Evolutionary conservation across 2,888 invertebrate species (phyloP), one percentile per base, ranked within the genome.

Genomic region (Salticus scenicus): DNA sequence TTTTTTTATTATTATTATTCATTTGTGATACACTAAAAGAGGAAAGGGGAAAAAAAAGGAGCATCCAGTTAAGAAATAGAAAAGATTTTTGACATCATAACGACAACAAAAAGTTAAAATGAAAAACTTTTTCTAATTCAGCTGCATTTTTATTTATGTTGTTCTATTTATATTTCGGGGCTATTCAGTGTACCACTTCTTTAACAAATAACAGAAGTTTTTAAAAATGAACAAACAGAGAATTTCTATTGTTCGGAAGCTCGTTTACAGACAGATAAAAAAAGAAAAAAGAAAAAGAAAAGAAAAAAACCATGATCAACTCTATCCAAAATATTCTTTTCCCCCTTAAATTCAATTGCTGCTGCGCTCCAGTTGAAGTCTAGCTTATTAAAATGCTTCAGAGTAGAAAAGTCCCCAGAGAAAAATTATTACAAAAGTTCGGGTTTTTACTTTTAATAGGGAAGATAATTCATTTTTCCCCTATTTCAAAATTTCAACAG

Each of bases 281-380:
- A 76, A 24, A 47, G 31, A n/a, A 64, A 37, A 33, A 73, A 24
- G 47, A 20, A 64, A 20, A 5, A 28, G 33, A 31, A 28, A 57
- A 63, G 73, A 63, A 63, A 75, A 75, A 67, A 75, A 71, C 75
- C 70, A 82, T 41, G 64, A 82, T 71, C 71, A 82, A 82, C 71
- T 75, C 67, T 66, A 42, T 71, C 75, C 41, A 37, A 73, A 63
- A 73, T 14, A 37, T 64, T 28, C 47, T 17, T 17, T 37, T 37
- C 31, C 64, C 30, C 33, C 67, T 33, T 33, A 31, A n/a, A 67
- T 67, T 67, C 33, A 67, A 67, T 31, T 67, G 37, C 33, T n/a
- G 20, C 67, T 12, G 33, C 24, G 67, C 33, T 33, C 24, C 5
- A 67, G n/a, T 67, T 33, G n/a, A 57, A 57, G 24, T 57, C 24